Evolutionary conservation across 2,113 vertebrate species (phyloP).

Genomic region (Scortum barcoo): DNA sequence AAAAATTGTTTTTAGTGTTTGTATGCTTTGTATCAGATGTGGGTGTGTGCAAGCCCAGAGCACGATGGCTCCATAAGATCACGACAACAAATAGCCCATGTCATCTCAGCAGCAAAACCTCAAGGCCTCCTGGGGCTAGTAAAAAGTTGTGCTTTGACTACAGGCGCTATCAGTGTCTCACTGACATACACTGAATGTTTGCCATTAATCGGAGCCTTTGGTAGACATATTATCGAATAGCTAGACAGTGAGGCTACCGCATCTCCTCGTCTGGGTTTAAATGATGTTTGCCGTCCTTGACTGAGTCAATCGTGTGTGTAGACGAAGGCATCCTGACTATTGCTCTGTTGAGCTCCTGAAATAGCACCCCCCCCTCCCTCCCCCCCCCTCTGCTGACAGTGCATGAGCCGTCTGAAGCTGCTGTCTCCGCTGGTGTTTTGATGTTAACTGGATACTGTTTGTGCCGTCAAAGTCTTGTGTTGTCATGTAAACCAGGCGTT

Average conservation of each 20-base stretch:
- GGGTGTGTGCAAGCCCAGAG: background rate
- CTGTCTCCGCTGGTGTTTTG: slow-evolving; percentile 57
- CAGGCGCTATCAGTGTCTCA: slow-evolving; percentile 53
- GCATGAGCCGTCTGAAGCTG: slow-evolving; percentile 35
- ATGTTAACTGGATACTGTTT: slow-evolving; percentile 42
- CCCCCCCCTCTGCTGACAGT: slow-evolving; percentile 62
- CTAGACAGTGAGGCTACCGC: slow-evolving; percentile 48
- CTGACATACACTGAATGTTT: slow-evolving; percentile 71
- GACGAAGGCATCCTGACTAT: slow-evolving; percentile 58
- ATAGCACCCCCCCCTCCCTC: slow-evolving; percentile 19
- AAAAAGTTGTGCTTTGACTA: slow-evolving; percentile 75
- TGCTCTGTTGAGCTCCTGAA: slow-evolving; percentile 55
- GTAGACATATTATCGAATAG: slow-evolving; percentile 70
- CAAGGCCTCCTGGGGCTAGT: slow-evolving; percentile 27
- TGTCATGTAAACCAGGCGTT: slow-evolving; percentile 21
- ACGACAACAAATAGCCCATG: slow-evolving; percentile 29
- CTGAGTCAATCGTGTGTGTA: slow-evolving; percentile 57
- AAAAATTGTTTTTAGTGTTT: slow-evolving; percentile 8
- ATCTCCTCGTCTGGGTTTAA: slow-evolving; percentile 46
- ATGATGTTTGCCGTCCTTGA: slow-evolving; percentile 72
- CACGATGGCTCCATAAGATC: slow-evolving; percentile 21
- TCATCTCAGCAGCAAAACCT: slow-evolving; percentile 46
- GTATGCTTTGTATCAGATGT: background rate
- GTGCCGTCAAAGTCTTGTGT: slow-evolving; percentile 11
- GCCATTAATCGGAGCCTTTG: slow-evolving; percentile 54